Conservation (phyloP, 2,113 vertebrate species). For the Lasiurus borealis region DNA sequence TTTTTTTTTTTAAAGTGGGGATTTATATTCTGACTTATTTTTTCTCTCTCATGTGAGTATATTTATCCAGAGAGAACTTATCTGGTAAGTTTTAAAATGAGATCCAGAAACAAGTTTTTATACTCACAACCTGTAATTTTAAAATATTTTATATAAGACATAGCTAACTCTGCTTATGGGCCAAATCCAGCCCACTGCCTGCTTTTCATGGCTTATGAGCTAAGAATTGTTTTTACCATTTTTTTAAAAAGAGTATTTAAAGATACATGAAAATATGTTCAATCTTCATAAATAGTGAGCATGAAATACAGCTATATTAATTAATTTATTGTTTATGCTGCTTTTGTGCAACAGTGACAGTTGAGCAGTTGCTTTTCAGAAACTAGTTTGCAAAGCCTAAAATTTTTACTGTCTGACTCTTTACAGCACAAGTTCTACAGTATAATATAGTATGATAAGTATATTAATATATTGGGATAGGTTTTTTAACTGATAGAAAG, state of each 20-base stretch:
- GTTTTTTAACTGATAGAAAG: neutral
- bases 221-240: slow-evolving; percentile 35
- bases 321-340: neutral
- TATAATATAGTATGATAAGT: neutral
- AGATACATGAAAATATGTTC: neutral
- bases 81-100: slow-evolving; percentile 62
- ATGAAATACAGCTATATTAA: neutral
- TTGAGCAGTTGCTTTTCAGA: neutral
- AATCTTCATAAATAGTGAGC: neutral
- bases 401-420: neutral
- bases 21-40: slow-evolving; percentile 37
- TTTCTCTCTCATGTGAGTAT: neutral
- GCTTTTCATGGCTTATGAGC: neutral
- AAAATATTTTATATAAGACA: neutral
- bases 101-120: slow-evolving; percentile 17
- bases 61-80: slow-evolving; percentile 31
- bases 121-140: neutral
- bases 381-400: neutral
- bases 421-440: neutral
- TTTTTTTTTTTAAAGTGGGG: neutral
- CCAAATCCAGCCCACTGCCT: neutral
- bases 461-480: neutral
- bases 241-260: neutral
- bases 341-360: neutral
- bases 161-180: neutral